Evolutionary conservation across 2,113 vertebrate genomes (phyloP), one percentile per base, ranked within the genome.

Genomic region (Forbesichthys papilliferus): DNA sequence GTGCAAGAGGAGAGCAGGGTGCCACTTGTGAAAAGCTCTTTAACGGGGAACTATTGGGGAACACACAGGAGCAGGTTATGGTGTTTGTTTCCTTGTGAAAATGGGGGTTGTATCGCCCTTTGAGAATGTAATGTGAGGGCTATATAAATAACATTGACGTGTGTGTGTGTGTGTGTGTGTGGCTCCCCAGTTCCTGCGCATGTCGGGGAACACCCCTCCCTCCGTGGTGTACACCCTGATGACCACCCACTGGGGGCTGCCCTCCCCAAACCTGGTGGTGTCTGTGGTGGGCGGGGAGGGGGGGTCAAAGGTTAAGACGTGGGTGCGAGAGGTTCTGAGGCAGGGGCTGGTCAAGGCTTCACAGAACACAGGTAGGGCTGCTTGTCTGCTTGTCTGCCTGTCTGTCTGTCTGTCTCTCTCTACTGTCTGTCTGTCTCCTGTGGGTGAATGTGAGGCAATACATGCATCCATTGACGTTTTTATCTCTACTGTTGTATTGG

Each of bases 341-440:
- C 93, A 93, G 9, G 95, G 95, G 7, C 90, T 97, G 77, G 94
- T 96, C 68, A 94, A 93, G 83, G 94, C 94, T 1, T 95, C 95
- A 13, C 95, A 96, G 78, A 95, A 94, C 86, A 96, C 96, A 92
- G 96, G 96, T 95, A 69, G 33, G n/a, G 8, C 13, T 42, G 46
- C 34, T 10, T 34, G 2, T 33, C 20, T 55, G 3, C 36, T 2
- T 27, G 13, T 11, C 42, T 14, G 9, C n/a, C 11, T 11, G 7
- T 42, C 11, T 11, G 13, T 14, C 13, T 60, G 27, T 12, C 12
- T 13, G 13, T 3, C 11, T 11, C 4, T 33, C 33, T 12, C 16
- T 9, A 4, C 13, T 12, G 1, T 6, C n/a, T n/a, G 5, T 54
- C 13, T n/a, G 5, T 10, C 27, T 57, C 4, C 11, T 33, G 10